A percentile compares a stretch with the other conserved stretches of the same genome.
Evolutionary conservation across 2,888 invertebrate genomes (phyloP).

Genomic region (Girardia tigrina): DNA sequence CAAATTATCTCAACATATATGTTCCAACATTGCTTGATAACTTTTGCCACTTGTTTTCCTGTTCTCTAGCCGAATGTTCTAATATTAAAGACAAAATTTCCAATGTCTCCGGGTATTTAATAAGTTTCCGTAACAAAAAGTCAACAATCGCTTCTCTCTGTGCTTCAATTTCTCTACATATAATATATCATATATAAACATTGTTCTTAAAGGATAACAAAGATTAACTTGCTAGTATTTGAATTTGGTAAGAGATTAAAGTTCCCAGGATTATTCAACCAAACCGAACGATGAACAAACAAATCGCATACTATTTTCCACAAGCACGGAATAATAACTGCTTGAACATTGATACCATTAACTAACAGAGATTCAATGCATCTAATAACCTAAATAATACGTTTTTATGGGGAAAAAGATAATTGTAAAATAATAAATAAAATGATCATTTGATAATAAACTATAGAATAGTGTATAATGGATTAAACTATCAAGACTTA

Average conservation of each 20-base stretch:
- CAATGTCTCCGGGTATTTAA: neutral
- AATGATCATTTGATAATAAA: no score
- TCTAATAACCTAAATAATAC: neutral
- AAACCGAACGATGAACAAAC: neutral
- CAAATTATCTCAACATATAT: no score
- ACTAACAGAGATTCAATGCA: constrained; percentile 8
- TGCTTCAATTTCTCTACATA: neutral
- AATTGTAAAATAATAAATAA: no score
- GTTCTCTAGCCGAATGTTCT: constrained; percentile 1
- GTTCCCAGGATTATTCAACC: neutral
- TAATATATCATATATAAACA: neutral
- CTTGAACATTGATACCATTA: constrained; percentile 1
- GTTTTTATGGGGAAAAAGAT: no score
- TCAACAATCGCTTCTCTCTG: constrained; percentile 10
- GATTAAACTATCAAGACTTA: no score
- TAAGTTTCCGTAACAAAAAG: neutral
- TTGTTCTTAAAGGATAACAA: neutral
- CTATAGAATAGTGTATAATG: no score
- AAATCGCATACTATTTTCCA: constrained; percentile 6
- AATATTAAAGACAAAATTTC: neutral
- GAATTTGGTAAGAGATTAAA: constrained; percentile 9
- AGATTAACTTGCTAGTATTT: neutral
- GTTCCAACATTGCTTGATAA: neutral
- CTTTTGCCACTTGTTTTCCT: neutral
- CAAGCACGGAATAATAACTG: neutral